Percentiles rank a stretch among this genome's conserved stretches.
Conservation (phyloP, 2,888 invertebrate genomes). For the Cheilosia pagana region DNA sequence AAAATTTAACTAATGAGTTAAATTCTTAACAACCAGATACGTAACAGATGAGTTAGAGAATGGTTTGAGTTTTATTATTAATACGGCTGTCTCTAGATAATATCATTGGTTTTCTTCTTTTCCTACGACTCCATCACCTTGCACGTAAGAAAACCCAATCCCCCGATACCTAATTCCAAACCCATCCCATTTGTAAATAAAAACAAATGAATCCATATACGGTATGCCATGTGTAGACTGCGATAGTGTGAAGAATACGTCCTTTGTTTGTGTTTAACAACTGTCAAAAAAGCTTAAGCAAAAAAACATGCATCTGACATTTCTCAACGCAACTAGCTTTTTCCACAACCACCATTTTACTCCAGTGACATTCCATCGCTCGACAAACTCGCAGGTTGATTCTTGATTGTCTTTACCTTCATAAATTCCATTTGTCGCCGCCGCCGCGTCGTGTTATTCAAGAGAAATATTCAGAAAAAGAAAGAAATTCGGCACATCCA, state of each 20-base stretch:
- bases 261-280: slow-evolving; percentile 4
- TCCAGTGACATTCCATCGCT: slow-evolving; percentile 72
- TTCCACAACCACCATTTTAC: slow-evolving; percentile 35
- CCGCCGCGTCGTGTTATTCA: slow-evolving; percentile 4
- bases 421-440: slow-evolving; percentile 1
- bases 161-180: slow-evolving; percentile 12
- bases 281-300: slow-evolving; percentile 55
- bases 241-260: too few species aligned
- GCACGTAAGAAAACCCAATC: background rate
- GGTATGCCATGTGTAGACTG: background rate
- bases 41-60: too few species aligned
- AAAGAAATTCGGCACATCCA: slow-evolving; percentile 17
- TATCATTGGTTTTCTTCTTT: too few species aligned
- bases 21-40: too few species aligned
- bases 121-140: background rate
- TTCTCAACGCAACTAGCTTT: slow-evolving; percentile 36
- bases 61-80: too few species aligned
- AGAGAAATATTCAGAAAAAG: slow-evolving; percentile 1
- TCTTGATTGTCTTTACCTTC: slow-evolving; percentile 1
- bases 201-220: slow-evolving; percentile 61
- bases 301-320: slow-evolving; percentile 38
- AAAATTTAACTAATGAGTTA: too few species aligned
- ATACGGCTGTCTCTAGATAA: too few species aligned
- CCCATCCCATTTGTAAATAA: slow-evolving; percentile 65
- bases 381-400: slow-evolving; percentile 31